Evolutionary conservation across 2,888 invertebrate species (phyloP).

Genomic region (Phortica okadai): DNA sequence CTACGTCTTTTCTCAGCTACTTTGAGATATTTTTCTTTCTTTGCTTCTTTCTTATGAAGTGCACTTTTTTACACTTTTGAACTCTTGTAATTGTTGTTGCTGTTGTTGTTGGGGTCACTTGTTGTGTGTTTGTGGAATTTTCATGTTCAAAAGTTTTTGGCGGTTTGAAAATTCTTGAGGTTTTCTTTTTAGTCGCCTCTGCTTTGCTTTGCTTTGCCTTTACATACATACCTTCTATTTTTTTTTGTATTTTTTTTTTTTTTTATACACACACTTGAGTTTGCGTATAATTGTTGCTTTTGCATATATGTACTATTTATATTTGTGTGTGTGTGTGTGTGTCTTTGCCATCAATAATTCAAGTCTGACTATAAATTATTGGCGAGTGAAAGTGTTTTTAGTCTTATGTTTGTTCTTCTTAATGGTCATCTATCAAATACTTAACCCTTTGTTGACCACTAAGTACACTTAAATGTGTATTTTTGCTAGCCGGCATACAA

Average conservation of each 20-base stretch:
- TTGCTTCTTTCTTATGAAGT: conserved; percentile 14
- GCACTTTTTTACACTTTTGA: conserved; percentile 23
- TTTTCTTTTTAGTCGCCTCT: conserved; percentile 3
- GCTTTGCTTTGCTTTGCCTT: not conserved
- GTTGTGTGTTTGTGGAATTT: conserved; percentile 6
- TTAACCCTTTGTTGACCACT: too few relatives aligned
- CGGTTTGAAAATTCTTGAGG: conserved; percentile 16
- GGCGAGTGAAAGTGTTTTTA: too few relatives aligned
- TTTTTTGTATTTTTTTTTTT: too few relatives aligned
- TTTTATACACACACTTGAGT: too few relatives aligned
- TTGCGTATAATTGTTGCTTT: not conserved
- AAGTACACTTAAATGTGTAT: too few relatives aligned
- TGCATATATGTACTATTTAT: too few relatives aligned
- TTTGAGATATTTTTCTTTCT: not conserved
- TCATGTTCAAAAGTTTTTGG: conserved; percentile 11
- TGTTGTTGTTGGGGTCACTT: conserved; percentile 17
- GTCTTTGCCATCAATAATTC: not conserved
- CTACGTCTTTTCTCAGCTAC: conserved; percentile 1
- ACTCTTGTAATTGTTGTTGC: conserved; percentile 22
- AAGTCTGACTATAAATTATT: too few relatives aligned
- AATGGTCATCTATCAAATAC: too few relatives aligned
- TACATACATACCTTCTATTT: not conserved
- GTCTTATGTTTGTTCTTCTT: too few relatives aligned
- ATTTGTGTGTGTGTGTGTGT: conserved; percentile 33
- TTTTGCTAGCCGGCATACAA: too few relatives aligned